phyloP scores from a whole-genome alignment of 2,113 vertebrate genomes.

The Steatornis caripensis region DNA sequence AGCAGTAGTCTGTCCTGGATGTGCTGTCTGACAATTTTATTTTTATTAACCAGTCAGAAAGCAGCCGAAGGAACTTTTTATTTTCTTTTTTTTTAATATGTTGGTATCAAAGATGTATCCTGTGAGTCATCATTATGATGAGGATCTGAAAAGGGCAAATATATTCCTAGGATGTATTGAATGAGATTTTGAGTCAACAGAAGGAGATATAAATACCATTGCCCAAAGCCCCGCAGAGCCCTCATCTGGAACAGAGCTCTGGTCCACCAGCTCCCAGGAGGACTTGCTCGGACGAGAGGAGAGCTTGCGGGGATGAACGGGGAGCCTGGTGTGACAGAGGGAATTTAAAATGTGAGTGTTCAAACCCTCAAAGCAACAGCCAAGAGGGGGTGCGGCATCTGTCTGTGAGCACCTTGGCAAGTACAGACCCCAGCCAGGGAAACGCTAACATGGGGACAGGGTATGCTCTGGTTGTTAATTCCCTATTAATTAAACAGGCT shows the following conservation, averaged over 20 bases:
- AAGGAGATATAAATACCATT: background rate
- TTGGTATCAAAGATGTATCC: background rate
- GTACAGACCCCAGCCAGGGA: background rate
- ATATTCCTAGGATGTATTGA: background rate
- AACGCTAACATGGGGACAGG: accelerated
- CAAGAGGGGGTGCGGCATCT: accelerated
- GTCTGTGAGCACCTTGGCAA: background rate
- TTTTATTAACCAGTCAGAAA: background rate
- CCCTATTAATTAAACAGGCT: background rate
- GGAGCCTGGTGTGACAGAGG: background rate
- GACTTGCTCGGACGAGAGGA: accelerated
- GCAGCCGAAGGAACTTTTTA: background rate
- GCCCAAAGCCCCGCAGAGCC: background rate
- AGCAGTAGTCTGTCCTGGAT: background rate
- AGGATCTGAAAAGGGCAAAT: constrained; percentile 36
- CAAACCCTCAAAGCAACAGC: background rate
- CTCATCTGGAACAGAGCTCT: background rate
- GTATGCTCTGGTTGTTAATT: background rate
- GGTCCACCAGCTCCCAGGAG: background rate
- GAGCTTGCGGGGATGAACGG: background rate
- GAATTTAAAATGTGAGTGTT: background rate
- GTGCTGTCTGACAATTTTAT: background rate
- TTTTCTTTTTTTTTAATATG: accelerated
- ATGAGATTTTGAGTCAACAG: background rate
- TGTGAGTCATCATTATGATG: constrained; percentile 5